A percentile compares a stretch with the other conserved stretches of the same genome.
These are phyloP conservation scores for Oryzias javanicus DNA, from an alignment of 2,113 vertebrate genomes.

Conservation along the genomic window DNA sequence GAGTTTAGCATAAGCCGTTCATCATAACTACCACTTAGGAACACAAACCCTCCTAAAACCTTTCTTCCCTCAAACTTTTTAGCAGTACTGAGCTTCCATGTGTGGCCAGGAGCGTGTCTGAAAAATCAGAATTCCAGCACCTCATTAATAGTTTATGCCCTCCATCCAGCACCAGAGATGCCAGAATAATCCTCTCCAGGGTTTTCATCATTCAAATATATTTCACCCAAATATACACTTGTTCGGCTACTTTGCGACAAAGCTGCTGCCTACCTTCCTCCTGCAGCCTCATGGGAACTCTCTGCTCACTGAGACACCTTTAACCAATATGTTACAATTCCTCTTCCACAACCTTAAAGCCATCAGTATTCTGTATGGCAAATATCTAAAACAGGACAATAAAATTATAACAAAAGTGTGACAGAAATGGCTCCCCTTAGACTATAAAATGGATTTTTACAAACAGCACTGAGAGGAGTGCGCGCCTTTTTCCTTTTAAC, in stretches of 20 bases:
- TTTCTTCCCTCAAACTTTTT: constrained; percentile 62
- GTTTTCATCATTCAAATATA: constrained; percentile 75
- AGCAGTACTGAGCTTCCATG: constrained; percentile 53
- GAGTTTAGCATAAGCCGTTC: constrained; percentile 26
- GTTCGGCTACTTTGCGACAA: constrained; percentile 45
- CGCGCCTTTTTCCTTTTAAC: constrained; percentile 38
- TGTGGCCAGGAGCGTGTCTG: constrained; percentile 57
- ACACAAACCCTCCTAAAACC: constrained; percentile 47
- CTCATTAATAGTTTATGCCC: constrained; percentile 73
- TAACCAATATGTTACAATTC: constrained; percentile 9
- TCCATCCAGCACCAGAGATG: constrained; percentile 59
- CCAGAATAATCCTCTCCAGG: constrained; percentile 67
- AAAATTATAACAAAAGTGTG: constrained; percentile 1
- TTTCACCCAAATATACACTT: constrained; percentile 68
- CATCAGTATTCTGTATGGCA: constrained; percentile 24
- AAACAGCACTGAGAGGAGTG: constrained; percentile 38
- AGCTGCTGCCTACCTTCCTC: constrained; percentile 30
- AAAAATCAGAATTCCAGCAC: constrained; percentile 68
- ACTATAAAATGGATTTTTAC: constrained; percentile 42
- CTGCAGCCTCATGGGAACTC: constrained; percentile 9
- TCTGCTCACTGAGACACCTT: constrained; percentile 6
- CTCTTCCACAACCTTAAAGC: constrained; percentile 8
- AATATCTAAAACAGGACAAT: constrained; percentile 21
- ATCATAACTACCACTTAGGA: constrained; percentile 41
- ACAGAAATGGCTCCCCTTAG: constrained; percentile 28